These are phyloP conservation scores for Chaetodon trifascialis DNA, from an alignment of 2,113 vertebrate genomes.

Conservation along the genomic window DNA sequence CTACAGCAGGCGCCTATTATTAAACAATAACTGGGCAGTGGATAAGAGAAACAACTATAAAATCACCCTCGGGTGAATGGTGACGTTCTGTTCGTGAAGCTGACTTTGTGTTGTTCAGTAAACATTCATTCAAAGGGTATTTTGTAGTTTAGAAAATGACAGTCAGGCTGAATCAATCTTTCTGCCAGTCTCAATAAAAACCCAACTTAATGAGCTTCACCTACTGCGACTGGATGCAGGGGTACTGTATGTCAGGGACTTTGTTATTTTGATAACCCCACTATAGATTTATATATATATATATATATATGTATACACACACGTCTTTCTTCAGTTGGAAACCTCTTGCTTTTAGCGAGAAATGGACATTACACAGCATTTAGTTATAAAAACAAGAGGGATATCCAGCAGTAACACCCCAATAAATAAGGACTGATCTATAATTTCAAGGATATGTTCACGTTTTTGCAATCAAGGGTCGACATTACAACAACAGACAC, in stretches of 20 bases:
- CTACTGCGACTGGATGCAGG: neutral
- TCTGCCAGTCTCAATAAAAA: neutral
- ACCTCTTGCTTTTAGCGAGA: conserved; percentile 9
- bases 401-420: conserved; percentile 46
- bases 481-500: conserved; percentile 55
- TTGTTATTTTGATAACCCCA: neutral
- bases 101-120: neutral
- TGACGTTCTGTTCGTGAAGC: neutral
- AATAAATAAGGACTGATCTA: conserved; percentile 69
- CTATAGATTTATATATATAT: neutral
- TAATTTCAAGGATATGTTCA: conserved; percentile 61
- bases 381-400: conserved; percentile 18
- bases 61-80: neutral
- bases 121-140: neutral
- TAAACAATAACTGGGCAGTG: neutral
- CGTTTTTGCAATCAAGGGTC: conserved; percentile 42
- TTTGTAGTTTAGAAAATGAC: neutral
- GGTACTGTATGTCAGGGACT: neutral
- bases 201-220: neutral
- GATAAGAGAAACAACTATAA: neutral
- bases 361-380: neutral
- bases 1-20: conserved; percentile 40
- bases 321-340: conserved; percentile 17
- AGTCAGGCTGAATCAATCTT: conserved; percentile 9
- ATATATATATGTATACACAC: neutral